Evolutionary conservation across 2,888 invertebrate species (phyloP), one percentile per base, ranked within the genome.

Genomic region (Macrosoma leucophasiata): DNA sequence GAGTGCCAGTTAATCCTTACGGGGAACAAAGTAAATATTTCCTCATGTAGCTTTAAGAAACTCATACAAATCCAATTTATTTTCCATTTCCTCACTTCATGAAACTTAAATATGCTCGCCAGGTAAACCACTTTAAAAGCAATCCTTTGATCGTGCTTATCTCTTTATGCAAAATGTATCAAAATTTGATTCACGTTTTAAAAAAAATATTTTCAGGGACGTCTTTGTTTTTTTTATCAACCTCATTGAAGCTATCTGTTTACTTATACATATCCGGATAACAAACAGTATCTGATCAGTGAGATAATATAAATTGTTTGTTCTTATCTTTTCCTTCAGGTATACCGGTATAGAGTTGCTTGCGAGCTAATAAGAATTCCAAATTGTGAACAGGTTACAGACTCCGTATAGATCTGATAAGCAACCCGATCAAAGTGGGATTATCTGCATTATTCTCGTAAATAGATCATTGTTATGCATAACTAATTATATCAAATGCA

Each of bases 71-170:
- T 77, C 66, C 73, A 82, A 82, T 82, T 84, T 84, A 82, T 82
- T 78, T 84, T 72, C 84, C 79, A 82, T 84, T 82, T 78, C 74
- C 81, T 62, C 75, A 84, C 76, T 78, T 76, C 76, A 75, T 81
- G 79, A 77, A 82, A 81, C 78, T 82, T 82, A 82, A 84, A 82
- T 77, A 78, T 78, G 78, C 63, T 79, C 65, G 65, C 72, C 65
- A 78, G 79, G 78, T 82, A 78, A 75, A 77, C 78, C 84, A 79
- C 78, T 78, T 71, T 77, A 66, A 72, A 62, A 75, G 77, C 73
- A 72, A 79, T 81, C 74, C 82, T 84, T 82, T 84, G 84, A 82
- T 78, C 71, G 63, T 46, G 68, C 58, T 75, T 76, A 79, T 78
- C 67, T 77, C 55, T 68, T 75, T 79, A 78, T 77, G 70, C 74